Evolutionary conservation across 2,888 invertebrate species (phyloP).

Genomic region (Chromoteleia sp.): DNA sequence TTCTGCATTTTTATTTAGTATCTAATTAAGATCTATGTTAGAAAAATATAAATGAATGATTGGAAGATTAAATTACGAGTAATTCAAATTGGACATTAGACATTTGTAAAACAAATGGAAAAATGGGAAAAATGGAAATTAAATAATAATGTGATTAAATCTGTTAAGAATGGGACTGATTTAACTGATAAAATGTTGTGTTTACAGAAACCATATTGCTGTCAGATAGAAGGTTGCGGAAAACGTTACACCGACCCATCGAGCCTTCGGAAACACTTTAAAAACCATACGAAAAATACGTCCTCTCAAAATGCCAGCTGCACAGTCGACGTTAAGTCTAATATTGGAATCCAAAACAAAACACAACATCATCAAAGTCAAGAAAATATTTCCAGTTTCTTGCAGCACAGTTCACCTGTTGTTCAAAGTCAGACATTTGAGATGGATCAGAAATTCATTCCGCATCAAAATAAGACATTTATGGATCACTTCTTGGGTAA

Average conservation of each 20-base stretch:
- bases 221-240: slow-evolving; percentile 93
- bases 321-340: slow-evolving; percentile 10
- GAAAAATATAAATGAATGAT: no score
- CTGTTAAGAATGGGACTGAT: no score
- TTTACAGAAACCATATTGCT: slow-evolving; percentile 95
- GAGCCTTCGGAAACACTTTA: slow-evolving; percentile 96
- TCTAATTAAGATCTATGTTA: no score
- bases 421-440: slow-evolving; percentile 65
- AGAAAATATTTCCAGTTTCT: slow-evolving; percentile 24
- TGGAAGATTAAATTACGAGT: no score
- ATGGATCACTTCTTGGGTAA: slow-evolving; percentile 76
- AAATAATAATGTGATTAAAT: no score
- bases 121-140: no score
- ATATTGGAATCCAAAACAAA: neutral
- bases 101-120: no score
- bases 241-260: slow-evolving; percentile 98
- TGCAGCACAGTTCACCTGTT: slow-evolving; percentile 48
- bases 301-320: slow-evolving; percentile 6
- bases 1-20: no score
- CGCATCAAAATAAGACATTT: slow-evolving; percentile 80
- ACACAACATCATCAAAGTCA: slow-evolving; percentile 39
- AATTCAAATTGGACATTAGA: no score
- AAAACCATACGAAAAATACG: slow-evolving; percentile 88
- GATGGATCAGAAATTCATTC: slow-evolving; percentile 78
- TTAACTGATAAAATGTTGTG: no score